A percentile compares a stretch with the other conserved stretches of the same genome.
These are phyloP conservation scores for Cotesia congregata DNA, from an alignment of 2,888 invertebrate genomes.

Conservation along the genomic window DNA sequence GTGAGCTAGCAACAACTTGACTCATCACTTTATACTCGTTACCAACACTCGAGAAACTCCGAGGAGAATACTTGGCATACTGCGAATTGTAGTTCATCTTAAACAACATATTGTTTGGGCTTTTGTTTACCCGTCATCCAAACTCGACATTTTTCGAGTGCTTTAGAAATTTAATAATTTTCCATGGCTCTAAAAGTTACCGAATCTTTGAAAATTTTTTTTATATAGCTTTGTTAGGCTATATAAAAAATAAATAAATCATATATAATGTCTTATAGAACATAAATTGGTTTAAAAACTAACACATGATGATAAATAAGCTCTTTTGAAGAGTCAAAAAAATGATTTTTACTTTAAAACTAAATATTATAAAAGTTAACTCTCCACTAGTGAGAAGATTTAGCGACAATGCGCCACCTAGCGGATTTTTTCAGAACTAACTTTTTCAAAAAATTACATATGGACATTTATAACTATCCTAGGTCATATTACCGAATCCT, in stretches of 20 bases:
- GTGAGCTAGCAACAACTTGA: neutral
- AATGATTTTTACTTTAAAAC: too few species aligned
- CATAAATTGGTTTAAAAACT: too few species aligned
- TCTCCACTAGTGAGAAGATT: too few species aligned
- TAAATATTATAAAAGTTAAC: too few species aligned
- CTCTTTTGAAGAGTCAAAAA: too few species aligned
- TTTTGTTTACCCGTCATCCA: neutral
- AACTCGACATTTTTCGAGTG: neutral
- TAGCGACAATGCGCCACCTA: too few species aligned
- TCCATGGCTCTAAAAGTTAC: neutral
- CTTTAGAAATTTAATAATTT: neutral
- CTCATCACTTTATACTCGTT: neutral
- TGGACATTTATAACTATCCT: conserved; percentile 56
- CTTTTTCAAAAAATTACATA: too few species aligned
- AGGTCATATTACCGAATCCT: conserved; percentile 74
- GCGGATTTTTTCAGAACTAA: too few species aligned
- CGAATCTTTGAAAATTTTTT: neutral
- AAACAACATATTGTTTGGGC: neutral
- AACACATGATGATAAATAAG: too few species aligned
- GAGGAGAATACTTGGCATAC: neutral
- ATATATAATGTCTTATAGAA: too few species aligned
- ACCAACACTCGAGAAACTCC: neutral
- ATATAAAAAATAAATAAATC: too few species aligned
- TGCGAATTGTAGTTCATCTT: neutral
- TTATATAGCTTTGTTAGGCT: too few species aligned